phyloP scores from a whole-genome alignment of 2,113 vertebrate genomes.

The Callochromis pleurospilus region DNA sequence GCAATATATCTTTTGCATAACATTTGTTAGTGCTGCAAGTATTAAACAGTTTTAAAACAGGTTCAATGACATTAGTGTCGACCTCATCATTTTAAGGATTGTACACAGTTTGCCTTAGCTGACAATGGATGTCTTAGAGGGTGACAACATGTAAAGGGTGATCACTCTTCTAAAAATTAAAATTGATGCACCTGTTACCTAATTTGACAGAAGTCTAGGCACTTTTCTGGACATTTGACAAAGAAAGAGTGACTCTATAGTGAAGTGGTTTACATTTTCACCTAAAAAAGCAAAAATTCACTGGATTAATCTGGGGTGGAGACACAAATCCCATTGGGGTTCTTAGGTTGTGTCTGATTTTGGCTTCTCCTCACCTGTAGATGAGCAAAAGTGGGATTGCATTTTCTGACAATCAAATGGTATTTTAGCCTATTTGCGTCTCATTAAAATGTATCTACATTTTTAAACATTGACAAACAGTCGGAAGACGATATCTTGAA shows the following conservation, averaged over 20 bases:
- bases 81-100: not conserved
- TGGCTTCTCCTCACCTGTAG: not conserved
- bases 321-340: not conserved
- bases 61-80: not conserved
- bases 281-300: not conserved
- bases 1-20: not conserved
- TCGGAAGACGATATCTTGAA: not conserved
- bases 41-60: not conserved
- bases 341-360: not conserved
- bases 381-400: not conserved
- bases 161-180: not conserved
- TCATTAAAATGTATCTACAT: not conserved
- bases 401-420: not conserved
- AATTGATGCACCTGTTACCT: not conserved
- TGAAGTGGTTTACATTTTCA: not conserved
- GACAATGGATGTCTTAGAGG: not conserved
- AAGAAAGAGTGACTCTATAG: not conserved
- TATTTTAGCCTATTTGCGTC: not conserved
- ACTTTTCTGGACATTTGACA: not conserved
- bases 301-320: not conserved
- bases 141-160: not conserved
- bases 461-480: not conserved
- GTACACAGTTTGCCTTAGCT: not conserved
- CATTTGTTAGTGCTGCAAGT: not conserved
- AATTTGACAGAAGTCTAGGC: not conserved